phyloP scores from a whole-genome alignment of 1,140 invertebrate species.

The Drosophila subobscura region DNA sequence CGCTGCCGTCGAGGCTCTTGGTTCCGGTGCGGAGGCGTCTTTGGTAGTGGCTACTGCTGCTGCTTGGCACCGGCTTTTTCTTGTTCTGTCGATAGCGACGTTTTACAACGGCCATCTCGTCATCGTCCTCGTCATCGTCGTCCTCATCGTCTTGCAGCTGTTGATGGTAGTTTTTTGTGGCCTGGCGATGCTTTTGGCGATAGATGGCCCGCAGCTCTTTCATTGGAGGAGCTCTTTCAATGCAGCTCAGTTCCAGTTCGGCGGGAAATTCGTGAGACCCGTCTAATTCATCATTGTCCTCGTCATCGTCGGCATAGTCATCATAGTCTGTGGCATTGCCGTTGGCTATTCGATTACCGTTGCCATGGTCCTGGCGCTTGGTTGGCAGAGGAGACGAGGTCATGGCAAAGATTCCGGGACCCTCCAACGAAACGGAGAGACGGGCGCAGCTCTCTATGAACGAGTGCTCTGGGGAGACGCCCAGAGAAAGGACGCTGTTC shows the following conservation, averaged over 20 bases:
- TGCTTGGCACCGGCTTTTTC: slow-evolving; percentile 61
- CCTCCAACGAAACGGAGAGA: slow-evolving; percentile 93
- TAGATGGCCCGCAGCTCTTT: slow-evolving; percentile 36
- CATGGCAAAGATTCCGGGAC: slow-evolving; percentile 77
- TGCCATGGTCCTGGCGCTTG: slow-evolving; percentile 54
- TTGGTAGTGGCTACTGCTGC: slow-evolving; percentile 67
- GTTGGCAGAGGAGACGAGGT: slow-evolving; percentile 76
- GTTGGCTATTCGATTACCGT: slow-evolving; percentile 46
- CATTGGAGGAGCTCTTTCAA: slow-evolving; percentile 1
- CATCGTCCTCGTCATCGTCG: slow-evolving; percentile 76
- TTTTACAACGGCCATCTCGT: slow-evolving; percentile 66
- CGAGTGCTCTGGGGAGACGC: slow-evolving; percentile 92
- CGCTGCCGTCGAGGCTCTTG: slow-evolving; percentile 69
- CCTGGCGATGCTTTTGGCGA: slow-evolving; percentile 37
- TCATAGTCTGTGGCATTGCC: slow-evolving; percentile 73
- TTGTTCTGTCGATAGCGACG: slow-evolving; percentile 81
- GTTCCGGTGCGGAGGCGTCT: slow-evolving; percentile 70
- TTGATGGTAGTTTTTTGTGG: slow-evolving; percentile 32
- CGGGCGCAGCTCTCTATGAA: slow-evolving; percentile 93
- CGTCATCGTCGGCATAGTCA: slow-evolving; percentile 70
- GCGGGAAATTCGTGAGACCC: slow-evolving; percentile 59
- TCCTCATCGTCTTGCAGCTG: slow-evolving; percentile 62
- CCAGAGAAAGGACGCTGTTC: slow-evolving; percentile 86
- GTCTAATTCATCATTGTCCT: slow-evolving; percentile 71
- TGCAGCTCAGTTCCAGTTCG: slow-evolving; percentile 65